Percentiles rank a stretch among this genome's conserved stretches.
Evolutionary conservation across 2,113 vertebrate species (phyloP).

Genomic region (Phylloscopus trochiloides): DNA sequence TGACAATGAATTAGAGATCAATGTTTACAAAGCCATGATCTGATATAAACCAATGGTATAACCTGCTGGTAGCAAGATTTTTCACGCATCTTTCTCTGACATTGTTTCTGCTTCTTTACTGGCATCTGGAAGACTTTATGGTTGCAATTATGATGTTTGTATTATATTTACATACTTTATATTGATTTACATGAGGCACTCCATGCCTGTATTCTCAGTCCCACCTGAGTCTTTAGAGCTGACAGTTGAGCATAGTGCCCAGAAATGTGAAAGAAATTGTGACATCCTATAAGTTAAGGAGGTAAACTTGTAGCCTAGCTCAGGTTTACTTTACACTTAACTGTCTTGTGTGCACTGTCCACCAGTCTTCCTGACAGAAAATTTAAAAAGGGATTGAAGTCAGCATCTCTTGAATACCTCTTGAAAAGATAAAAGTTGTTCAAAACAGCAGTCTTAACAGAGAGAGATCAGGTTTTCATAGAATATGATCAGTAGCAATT

Average conservation of each 20-base stretch:
- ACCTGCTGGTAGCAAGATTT: not conserved
- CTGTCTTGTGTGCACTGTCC: not conserved
- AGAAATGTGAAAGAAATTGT: not conserved
- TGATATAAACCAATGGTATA: not conserved
- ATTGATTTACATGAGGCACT: not conserved
- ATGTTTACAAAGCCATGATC: not conserved
- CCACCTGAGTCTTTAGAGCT: not conserved
- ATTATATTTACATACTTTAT: not conserved
- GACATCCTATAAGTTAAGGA: not conserved
- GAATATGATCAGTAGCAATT: not conserved
- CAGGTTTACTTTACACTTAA: not conserved
- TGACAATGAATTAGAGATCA: not conserved
- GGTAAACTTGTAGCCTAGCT: not conserved
- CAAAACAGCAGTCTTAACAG: not conserved
- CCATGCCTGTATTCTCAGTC: not conserved
- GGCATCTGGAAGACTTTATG: slow-evolving; percentile 7
- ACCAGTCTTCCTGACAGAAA: not conserved
- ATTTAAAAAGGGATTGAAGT: not conserved
- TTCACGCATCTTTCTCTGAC: not conserved
- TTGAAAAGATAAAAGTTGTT: not conserved
- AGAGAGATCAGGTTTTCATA: not conserved
- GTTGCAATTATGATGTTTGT: not conserved
- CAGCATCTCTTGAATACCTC: not conserved
- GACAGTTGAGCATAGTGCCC: not conserved
- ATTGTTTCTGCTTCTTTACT: slow-evolving; percentile 1